Base-by-base conservation (phyloP, 2,113 vertebrate species). In the Dunckerocampus dactyliophorus region DNA sequence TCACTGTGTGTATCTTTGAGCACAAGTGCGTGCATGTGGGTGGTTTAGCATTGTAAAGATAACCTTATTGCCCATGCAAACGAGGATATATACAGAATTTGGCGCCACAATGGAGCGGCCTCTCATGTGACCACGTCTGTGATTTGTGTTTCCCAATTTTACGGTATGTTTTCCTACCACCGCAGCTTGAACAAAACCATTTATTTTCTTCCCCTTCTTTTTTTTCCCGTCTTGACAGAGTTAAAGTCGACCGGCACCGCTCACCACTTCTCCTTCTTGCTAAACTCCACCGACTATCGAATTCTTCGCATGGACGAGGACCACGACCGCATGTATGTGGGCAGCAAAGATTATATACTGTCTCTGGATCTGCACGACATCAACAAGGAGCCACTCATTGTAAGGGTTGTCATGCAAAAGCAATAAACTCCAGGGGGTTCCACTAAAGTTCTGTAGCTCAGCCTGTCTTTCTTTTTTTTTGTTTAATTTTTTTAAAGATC, bases 261-360 rank as follows among this genome's bases (percentile, higher is more conserved):
- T 19, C 97, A 97, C 83, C 95, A 97, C 90, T 97, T 98, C 89
- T 94, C 93, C 86, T 98, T 99, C 84, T 87, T 98, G 81, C 94
- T 98, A 67, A 99, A 98, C 88, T 95, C 95, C 0, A 96, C 93
- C 0, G 96, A 99, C 85, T 99, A 98, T 81, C 93, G 97, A 43
- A 97, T 98, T 82, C 90, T 99, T 62, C 91, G 94, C 62, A 98
- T 98, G 91, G 97, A 98, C 1, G 96, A 99, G 80, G 97, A 99
- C 90, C 97, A 98, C 0, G 97, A 99, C 87, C 95, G 97, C 77
- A 98, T 98, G 95, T 99, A 97, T 0, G 94, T 98, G 88, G 97
- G 95, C 84, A 97, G 95, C 93, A 98, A 98, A 87, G 96, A 98
- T 89, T 98, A 96, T 0, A 90, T 98, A 82, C 92, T 98, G 31